Evolutionary conservation across 2,113 vertebrate species (phyloP).

Genomic region (Fukomys damarensis): DNA sequence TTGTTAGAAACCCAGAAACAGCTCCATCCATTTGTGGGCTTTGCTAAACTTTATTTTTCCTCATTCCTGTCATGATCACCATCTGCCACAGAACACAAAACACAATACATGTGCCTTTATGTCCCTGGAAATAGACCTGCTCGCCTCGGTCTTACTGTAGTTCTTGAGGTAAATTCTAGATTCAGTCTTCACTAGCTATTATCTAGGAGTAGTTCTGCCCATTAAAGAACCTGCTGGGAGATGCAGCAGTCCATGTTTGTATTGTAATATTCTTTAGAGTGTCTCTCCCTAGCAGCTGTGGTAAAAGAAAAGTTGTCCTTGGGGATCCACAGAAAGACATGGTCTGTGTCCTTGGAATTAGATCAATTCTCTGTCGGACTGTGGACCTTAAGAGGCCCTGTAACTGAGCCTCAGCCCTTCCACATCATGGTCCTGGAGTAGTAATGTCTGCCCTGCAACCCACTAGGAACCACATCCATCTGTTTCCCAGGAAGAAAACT

Average conservation of each 20-base stretch:
- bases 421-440: background rate
- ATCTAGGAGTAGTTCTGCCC: no score
- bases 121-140: background rate
- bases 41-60: background rate
- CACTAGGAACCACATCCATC: background rate
- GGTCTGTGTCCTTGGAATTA: background rate
- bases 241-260: no score
- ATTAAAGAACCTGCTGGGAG: background rate
- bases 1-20: background rate
- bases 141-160: background rate
- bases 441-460: background rate
- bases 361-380: background rate
- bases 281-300: background rate
- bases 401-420: background rate
- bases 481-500: background rate
- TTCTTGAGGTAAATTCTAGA: no score
- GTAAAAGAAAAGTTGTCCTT: background rate
- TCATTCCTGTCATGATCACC: background rate
- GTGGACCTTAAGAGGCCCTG: background rate
- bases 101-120: background rate
- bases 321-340: background rate
- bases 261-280: background rate
- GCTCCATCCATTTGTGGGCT: background rate
- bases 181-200: no score
- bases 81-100: background rate